A percentile compares a stretch with the other conserved stretches of the same genome.
Evolutionary conservation across 2,113 vertebrate species (phyloP).

Genomic region (Otocyon megalotis): DNA sequence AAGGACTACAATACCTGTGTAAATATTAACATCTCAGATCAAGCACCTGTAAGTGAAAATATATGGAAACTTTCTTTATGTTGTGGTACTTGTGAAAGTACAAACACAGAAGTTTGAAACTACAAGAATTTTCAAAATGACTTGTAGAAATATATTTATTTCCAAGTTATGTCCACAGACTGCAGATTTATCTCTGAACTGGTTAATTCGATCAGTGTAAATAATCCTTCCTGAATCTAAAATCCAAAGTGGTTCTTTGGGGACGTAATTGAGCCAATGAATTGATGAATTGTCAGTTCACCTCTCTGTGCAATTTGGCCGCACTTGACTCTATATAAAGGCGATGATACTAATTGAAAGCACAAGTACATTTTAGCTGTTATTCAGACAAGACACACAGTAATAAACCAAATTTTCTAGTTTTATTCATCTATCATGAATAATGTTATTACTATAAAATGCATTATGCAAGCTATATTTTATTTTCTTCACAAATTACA

Average conservation of each 20-base stretch:
- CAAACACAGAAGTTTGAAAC: background rate
- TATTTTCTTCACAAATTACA: constrained; percentile 74
- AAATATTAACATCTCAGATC: constrained; percentile 71
- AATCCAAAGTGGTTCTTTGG: constrained; percentile 36
- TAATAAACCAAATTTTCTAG: constrained; percentile 72
- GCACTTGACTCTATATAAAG: background rate
- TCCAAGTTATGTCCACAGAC: background rate
- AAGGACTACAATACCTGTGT: constrained; percentile 78
- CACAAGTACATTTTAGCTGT: constrained; percentile 67
- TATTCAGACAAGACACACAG: constrained; percentile 72
- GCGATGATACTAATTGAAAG: constrained; percentile 57
- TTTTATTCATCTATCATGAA: constrained; percentile 76
- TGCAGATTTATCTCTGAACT: background rate
- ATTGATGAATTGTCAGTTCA: constrained; percentile 8
- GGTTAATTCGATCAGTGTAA: constrained; percentile 32
- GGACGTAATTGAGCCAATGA: background rate
- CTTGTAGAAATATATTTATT: background rate
- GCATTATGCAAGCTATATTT: constrained; percentile 53
- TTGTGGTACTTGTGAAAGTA: constrained; percentile 58
- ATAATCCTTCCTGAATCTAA: constrained; percentile 19
- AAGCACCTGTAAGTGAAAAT: constrained; percentile 70
- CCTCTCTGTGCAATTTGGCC: constrained; percentile 5
- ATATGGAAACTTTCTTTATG: constrained; percentile 55
- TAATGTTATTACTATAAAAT: constrained; percentile 73
- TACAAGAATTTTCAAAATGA: background rate